Conservation (phyloP, 2,888 invertebrate genomes). For the Lasioglossum zephyrum region DNA sequence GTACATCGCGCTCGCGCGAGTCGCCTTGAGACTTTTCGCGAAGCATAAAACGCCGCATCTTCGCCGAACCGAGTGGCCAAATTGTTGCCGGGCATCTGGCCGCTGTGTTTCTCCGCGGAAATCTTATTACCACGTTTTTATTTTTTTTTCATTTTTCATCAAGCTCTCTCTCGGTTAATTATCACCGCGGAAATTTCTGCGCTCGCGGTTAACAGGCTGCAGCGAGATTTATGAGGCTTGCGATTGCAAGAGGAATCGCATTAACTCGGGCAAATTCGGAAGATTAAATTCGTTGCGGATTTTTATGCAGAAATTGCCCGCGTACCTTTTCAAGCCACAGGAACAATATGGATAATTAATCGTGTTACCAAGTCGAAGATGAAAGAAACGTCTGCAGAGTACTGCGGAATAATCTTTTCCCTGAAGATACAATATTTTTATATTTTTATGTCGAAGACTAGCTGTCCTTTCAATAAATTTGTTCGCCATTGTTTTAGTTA, state of each 20-base stretch:
- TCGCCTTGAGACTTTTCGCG: slow-evolving; percentile 26
- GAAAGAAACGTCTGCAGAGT: no score
- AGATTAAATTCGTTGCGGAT: not conserved
- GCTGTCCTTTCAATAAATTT: no score
- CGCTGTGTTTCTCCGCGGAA: not conserved
- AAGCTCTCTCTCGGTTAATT: not conserved
- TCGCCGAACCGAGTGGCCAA: not conserved
- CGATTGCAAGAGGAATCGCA: not conserved
- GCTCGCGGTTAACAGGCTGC: not conserved
- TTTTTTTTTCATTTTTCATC: not conserved
- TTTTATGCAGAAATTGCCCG: no score
- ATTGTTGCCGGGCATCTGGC: not conserved
- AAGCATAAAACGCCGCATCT: slow-evolving; percentile 15
- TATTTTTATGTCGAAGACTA: no score
- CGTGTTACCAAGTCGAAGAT: no score
- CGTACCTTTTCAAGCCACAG: no score
- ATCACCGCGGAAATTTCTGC: not conserved
- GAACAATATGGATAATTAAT: no score
- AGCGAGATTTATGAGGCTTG: not conserved
- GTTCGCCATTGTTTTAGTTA: no score
- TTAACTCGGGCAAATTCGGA: not conserved
- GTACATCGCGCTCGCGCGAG: not conserved
- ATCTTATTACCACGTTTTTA: not conserved
- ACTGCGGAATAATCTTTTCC: no score
- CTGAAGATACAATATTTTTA: no score